Percentiles rank a stretch among this genome's conserved stretches.
These are phyloP conservation scores for Anodontia alba DNA, from an alignment of 2,888 invertebrate genomes.

Conservation along the genomic window DNA sequence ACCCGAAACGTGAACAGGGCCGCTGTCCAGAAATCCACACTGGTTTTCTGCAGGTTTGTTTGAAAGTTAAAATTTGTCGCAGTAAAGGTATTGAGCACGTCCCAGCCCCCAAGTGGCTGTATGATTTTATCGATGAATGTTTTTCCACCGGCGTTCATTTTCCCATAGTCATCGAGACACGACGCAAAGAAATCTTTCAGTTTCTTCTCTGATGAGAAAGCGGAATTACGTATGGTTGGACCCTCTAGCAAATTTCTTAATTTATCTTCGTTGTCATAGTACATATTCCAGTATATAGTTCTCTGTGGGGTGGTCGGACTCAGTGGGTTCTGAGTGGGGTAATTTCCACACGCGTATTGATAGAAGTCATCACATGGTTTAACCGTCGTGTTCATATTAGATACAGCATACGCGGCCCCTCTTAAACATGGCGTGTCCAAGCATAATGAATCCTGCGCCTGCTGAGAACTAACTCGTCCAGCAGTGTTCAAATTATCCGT, in stretches of 20 bases:
- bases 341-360: conserved; percentile 85
- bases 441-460: conserved; percentile 57
- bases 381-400: conserved; percentile 71
- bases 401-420: conserved; percentile 68
- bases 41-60: conserved; percentile 64
- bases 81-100: conserved; percentile 66
- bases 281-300: conserved; percentile 68
- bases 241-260: conserved; percentile 65
- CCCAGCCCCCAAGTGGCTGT: conserved; percentile 74
- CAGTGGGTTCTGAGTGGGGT: conserved; percentile 82
- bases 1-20: conserved; percentile 74
- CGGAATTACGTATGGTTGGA: conserved; percentile 55
- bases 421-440: conserved; percentile 70
- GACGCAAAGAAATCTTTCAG: conserved; percentile 88
- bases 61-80: conserved; percentile 60
- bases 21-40: conserved; percentile 76
- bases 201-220: conserved; percentile 86
- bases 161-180: conserved; percentile 85
- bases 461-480: conserved; percentile 43
- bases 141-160: conserved; percentile 67
- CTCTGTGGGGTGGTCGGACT: conserved; percentile 62
- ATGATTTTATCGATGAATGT: conserved; percentile 71
- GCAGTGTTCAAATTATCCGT: conserved; percentile 7
- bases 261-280: conserved; percentile 72
- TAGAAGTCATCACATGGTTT: conserved; percentile 86